phyloP scores from a whole-genome alignment of 2,888 invertebrate species.

The Erebia aethiops region DNA sequence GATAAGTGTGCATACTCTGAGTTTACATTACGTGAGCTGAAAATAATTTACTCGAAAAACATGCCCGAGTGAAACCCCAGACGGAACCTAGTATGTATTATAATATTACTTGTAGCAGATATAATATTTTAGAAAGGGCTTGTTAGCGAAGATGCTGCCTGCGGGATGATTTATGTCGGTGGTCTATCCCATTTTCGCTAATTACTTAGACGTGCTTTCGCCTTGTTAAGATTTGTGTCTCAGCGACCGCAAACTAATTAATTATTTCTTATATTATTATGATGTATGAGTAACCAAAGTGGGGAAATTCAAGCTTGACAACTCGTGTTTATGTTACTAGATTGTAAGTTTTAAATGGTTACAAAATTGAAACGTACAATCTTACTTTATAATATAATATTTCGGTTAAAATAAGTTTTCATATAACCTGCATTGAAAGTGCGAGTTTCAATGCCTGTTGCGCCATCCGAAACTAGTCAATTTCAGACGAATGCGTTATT shows the following conservation, averaged over 20 bases:
- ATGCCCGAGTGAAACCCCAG: not conserved
- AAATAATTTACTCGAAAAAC: not conserved
- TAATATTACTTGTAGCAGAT: not conserved
- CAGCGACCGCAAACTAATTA: conserved; percentile 17
- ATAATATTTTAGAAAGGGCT: conserved; percentile 26
- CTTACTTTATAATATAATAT: too few species aligned
- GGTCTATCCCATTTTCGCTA: conserved; percentile 54
- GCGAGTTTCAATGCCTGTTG: too few species aligned
- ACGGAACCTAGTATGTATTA: not conserved
- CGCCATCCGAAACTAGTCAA: too few species aligned
- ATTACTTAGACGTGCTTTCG: conserved; percentile 56
- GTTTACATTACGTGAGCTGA: too few species aligned
- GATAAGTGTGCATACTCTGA: too few species aligned
- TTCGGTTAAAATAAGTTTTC: too few species aligned
- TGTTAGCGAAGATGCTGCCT: conserved; percentile 37
- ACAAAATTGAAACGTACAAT: too few species aligned
- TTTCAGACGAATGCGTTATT: too few species aligned
- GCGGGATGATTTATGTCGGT: conserved; percentile 55
- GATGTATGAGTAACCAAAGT: not conserved
- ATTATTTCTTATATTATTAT: conserved; percentile 19
- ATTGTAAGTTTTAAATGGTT: too few species aligned
- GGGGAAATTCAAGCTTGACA: not conserved
- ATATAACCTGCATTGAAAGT: too few species aligned
- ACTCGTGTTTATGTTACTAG: too few species aligned
- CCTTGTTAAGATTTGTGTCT: conserved; percentile 53